Percentiles rank a stretch among this genome's conserved stretches.
Evolutionary conservation across 2,888 invertebrate genomes (phyloP).

Genomic region (Oscheius sp.): DNA sequence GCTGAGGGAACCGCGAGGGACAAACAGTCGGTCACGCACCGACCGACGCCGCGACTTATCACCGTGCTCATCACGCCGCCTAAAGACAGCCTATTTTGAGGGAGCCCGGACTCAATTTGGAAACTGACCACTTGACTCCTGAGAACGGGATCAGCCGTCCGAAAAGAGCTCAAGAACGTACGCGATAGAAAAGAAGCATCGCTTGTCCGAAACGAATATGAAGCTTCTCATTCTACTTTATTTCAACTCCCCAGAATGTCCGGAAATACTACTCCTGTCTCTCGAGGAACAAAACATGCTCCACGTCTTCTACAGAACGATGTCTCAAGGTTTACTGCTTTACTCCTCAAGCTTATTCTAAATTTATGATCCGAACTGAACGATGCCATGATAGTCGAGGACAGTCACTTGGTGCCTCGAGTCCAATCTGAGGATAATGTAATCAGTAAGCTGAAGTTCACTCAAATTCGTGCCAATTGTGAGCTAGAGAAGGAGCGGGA

Average conservation of each 20-base stretch:
- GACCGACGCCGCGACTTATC: constrained; percentile 31
- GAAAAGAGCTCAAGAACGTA: neutral
- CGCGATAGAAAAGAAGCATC: neutral
- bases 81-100: constrained; percentile 27
- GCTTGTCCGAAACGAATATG: neutral
- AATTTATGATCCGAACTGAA: neutral
- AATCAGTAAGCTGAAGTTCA: no score
- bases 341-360: neutral
- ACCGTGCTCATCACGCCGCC: constrained; percentile 36
- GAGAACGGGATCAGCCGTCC: neutral
- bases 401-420: neutral
- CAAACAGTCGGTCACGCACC: constrained; percentile 33
- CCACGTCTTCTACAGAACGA: neutral
- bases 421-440: no score
- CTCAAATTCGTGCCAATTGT: no score
- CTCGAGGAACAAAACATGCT: neutral
- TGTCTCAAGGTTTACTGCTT: neutral
- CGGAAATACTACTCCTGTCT: neutral
- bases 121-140: constrained; percentile 1
- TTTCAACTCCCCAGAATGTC: neutral
- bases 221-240: neutral
- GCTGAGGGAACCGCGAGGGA: constrained; percentile 13
- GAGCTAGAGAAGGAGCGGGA: no score
- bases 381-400: neutral
- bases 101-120: constrained; percentile 22